These are phyloP conservation scores for Pseudoatta argentina DNA, from an alignment of 1,140 invertebrate species.

Conservation along the genomic window DNA sequence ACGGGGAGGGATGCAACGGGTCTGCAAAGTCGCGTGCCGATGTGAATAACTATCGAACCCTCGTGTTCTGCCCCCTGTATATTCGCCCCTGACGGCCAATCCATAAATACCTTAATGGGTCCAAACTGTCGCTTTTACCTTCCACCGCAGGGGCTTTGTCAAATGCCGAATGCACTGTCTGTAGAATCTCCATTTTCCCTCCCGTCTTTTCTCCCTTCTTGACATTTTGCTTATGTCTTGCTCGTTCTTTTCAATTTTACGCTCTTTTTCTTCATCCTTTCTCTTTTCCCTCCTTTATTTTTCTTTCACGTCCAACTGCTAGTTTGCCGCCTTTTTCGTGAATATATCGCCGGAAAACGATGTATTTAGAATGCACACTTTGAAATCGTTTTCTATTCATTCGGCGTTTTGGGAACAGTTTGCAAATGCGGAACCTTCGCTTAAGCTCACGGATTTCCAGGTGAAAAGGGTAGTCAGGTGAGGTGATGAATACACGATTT, in stretches of 20 bases:
- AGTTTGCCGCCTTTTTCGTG: conserved; percentile 64
- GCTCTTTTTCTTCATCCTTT: neutral
- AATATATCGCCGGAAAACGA: conserved; percentile 75
- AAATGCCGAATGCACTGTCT: conserved; percentile 37
- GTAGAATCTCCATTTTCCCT: conserved; percentile 13
- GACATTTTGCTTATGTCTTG: conserved; percentile 13
- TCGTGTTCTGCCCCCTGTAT: conserved; percentile 58
- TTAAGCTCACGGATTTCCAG: conserved; percentile 46
- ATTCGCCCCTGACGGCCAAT: conserved; percentile 64
- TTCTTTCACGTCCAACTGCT: neutral
- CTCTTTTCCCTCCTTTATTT: conserved; percentile 47
- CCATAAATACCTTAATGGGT: conserved; percentile 84
- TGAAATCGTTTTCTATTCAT: conserved; percentile 79
- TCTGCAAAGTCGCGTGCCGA: conserved; percentile 71
- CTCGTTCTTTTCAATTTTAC: conserved; percentile 18
- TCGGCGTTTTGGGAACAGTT: conserved; percentile 56
- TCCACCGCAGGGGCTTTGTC: conserved; percentile 55
- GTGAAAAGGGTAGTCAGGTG: conserved; percentile 50
- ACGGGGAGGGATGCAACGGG: conserved; percentile 11
- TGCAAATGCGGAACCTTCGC: conserved; percentile 50
- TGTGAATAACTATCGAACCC: conserved; percentile 68
- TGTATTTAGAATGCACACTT: conserved; percentile 74
- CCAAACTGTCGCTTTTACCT: conserved; percentile 82
- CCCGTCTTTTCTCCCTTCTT: neutral
- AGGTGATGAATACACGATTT: conserved; percentile 26